These are phyloP conservation scores for Coccyzus lansbergi DNA, from an alignment of 2,797 vertebrate genomes.

Conservation along the genomic window DNA sequence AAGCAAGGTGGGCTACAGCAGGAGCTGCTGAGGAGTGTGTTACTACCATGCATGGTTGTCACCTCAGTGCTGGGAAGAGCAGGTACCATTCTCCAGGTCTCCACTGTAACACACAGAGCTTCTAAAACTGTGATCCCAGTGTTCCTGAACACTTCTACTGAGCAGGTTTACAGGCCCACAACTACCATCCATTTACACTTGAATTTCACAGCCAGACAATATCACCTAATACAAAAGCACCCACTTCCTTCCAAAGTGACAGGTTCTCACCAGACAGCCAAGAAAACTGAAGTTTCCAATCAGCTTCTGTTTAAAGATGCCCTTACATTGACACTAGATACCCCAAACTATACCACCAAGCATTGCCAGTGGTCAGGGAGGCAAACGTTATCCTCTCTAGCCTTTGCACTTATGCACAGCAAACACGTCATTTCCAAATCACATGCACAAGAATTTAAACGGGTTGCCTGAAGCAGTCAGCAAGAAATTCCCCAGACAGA, in stretches of 20 bases:
- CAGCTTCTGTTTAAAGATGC: background rate
- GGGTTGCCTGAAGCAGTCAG: background rate
- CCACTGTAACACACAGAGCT: background rate
- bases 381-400: background rate
- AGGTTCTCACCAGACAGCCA: background rate
- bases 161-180: background rate
- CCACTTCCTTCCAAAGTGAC: background rate
- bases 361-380: background rate
- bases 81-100: background rate
- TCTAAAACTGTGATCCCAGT: background rate
- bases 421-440: background rate
- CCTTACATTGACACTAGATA: accelerated
- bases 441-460: constrained; percentile 22
- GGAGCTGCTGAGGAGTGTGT: background rate
- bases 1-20: background rate
- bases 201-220: background rate
- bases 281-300: background rate
- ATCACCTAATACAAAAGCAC: background rate
- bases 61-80: background rate
- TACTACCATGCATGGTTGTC: background rate
- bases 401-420: background rate
- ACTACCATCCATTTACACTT: background rate
- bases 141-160: background rate
- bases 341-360: background rate
- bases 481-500: constrained; percentile 44